Percentiles rank a stretch among this genome's conserved stretches.
Evolutionary conservation across 2,113 vertebrate species (phyloP).

Genomic region (Anolis sagrei): DNA sequence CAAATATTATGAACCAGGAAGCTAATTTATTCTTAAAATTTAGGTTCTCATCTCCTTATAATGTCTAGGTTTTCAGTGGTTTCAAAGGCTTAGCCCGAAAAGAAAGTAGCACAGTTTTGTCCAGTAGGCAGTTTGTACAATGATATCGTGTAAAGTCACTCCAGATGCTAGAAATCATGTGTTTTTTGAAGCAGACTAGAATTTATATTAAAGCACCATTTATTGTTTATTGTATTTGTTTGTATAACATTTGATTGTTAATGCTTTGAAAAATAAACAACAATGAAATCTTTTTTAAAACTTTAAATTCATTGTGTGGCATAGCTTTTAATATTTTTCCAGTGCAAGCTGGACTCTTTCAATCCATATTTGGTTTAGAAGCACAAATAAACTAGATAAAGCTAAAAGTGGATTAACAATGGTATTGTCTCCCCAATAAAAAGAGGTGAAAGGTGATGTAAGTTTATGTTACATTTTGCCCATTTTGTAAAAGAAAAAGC

Average conservation of each 20-base stretch:
- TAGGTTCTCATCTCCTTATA: background rate
- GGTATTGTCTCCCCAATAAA: background rate
- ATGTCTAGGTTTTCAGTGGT: constrained; percentile 11
- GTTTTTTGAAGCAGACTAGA: background rate
- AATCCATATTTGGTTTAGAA: background rate
- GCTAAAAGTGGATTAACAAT: background rate
- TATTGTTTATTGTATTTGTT: background rate
- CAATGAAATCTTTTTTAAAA: background rate
- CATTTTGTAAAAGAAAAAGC: constrained; percentile 19
- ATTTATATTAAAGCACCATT: background rate
- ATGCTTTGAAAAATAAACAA: background rate
- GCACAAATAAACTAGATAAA: background rate
- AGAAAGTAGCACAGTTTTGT: background rate
- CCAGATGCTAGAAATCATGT: background rate
- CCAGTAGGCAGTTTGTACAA: background rate
- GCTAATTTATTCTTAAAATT: background rate
- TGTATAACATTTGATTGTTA: background rate
- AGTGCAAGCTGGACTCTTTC: background rate
- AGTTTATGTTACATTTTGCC: constrained; percentile 18
- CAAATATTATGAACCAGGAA: background rate
- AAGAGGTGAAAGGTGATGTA: background rate
- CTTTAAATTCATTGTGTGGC: background rate
- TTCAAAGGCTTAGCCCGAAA: background rate
- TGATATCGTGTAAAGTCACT: background rate
- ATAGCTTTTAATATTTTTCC: background rate